A percentile compares a stretch with the other conserved stretches of the same genome.
Conservation (phyloP, 2,113 vertebrate species). For the Ailuropoda melanoleuca region DNA sequence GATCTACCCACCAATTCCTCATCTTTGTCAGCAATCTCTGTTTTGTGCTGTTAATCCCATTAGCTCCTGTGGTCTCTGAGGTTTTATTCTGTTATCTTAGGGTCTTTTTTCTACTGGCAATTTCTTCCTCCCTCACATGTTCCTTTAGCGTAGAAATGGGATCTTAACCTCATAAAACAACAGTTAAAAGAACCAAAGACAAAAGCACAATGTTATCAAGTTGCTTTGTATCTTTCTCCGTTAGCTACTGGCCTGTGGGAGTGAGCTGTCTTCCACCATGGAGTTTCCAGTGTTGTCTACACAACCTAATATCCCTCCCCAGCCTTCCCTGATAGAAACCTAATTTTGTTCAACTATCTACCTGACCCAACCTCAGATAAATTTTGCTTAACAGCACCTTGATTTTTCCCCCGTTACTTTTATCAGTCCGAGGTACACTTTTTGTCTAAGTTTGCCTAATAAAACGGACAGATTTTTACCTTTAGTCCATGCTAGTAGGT, state of each 20-base stretch:
- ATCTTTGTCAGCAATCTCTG: rapidly evolving
- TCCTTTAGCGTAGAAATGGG: background rate
- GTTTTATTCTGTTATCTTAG: rapidly evolving
- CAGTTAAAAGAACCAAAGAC: background rate
- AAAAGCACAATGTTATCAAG: background rate
- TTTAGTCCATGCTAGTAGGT: background rate
- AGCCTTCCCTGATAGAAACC: background rate
- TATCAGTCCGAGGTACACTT: background rate
- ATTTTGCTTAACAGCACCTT: background rate
- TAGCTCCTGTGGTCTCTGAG: rapidly evolving
- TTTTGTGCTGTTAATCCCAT: rapidly evolving
- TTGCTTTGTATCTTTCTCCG: background rate
- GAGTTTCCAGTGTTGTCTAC: background rate
- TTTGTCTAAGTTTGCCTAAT: background rate
- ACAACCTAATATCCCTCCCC: rapidly evolving
- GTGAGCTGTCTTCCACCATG: rapidly evolving
- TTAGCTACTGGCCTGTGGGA: rapidly evolving
- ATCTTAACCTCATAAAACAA: background rate
- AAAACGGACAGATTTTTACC: background rate
- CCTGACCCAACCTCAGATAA: background rate
- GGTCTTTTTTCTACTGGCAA: background rate
- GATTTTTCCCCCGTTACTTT: background rate
- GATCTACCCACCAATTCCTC: rapidly evolving
- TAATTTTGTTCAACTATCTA: background rate
- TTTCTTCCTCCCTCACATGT: background rate